A percentile compares a stretch with the other conserved stretches of the same genome.
These are phyloP conservation scores for Nomada goodeniana DNA, from an alignment of 2,888 invertebrate species.

Conservation along the genomic window DNA sequence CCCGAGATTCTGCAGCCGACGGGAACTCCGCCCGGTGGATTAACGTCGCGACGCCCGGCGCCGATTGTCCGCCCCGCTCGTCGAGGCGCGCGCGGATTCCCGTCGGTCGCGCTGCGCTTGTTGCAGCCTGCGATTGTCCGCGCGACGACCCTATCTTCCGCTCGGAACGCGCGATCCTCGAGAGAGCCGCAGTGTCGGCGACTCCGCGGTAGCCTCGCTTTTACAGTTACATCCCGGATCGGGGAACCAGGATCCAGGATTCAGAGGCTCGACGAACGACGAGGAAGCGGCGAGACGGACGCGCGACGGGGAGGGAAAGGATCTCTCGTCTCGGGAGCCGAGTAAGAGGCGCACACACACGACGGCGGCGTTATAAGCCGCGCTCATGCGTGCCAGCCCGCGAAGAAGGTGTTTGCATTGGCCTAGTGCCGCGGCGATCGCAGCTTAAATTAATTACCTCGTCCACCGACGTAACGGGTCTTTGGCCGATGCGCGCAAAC, in stretches of 20 bases:
- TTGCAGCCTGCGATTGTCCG: neutral
- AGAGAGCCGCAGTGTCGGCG: neutral
- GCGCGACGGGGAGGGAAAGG: conserved; percentile 28
- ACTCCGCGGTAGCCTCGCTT: conserved; percentile 2
- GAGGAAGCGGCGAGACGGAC: neutral
- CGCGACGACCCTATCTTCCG: neutral
- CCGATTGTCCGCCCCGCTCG: neutral
- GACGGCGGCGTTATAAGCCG: conserved; percentile 45
- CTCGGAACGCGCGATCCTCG: neutral
- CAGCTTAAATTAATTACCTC: conserved; percentile 83
- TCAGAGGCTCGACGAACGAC: neutral
- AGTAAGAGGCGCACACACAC: conserved; percentile 15
- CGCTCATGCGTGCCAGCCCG: conserved; percentile 55
- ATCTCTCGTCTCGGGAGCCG: conserved; percentile 53
- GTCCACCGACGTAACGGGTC: conserved; percentile 82
- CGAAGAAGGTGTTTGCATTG: conserved; percentile 80
- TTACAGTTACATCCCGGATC: conserved; percentile 31
- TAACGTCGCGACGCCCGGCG: conserved; percentile 35
- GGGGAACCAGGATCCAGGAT: conserved; percentile 14
- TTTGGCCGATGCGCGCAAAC: conserved; percentile 73
- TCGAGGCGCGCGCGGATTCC: too few relatives aligned
- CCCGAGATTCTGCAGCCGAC: neutral
- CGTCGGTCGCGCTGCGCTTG: too few relatives aligned
- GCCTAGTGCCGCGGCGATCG: conserved; percentile 81
- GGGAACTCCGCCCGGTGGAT: conserved; percentile 7